Base-by-base conservation (phyloP, 2,797 vertebrate species). In the Hemitrygon akajei region DNA sequence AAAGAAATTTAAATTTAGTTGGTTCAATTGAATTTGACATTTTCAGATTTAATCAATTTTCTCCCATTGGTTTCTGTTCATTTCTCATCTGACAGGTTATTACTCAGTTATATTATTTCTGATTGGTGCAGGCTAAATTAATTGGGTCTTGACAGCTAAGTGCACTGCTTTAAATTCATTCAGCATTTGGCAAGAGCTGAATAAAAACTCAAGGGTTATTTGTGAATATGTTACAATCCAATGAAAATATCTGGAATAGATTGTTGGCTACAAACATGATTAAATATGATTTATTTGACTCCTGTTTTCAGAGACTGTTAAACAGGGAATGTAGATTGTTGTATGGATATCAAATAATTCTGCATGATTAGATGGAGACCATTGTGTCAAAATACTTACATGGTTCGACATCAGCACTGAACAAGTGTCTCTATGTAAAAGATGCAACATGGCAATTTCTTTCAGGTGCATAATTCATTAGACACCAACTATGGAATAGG, bases 401-500 rank as follows among this genome's bases (percentile, higher is more conserved):
- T 56, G 11, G 63, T 10, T 73, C 40, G 91, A 92, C 69, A 47
- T 37, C 40, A 56, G 0, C 0, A 47, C 69, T 47, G 69, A 92
- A 75, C 69, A 73, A 92, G 37, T 56, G 6, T 11, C 91, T 73
- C 34, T 27, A 92, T 92, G 91, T 73, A 92, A 75, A 75, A 92
- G 66, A 47, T 92, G 69, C 69, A 92, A 92, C 71, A 66, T 75
- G 69, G 91, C 47, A 34, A 81, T 63, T 82, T 80, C 20, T 80
- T 93, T 25, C 76, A 93, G 30, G 47, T 93, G 76, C 81, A 79
- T 93, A 76, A 93, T 34, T 93, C 75, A 93, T 34, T 37, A 25
- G 80, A 47, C 79, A 93, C 22, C 76, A 79, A 34, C 79, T 60
- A 82, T 18, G 69, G 73, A 63, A 63, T 63, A 60, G 75, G 93